phyloP scores from a whole-genome alignment of 2,113 vertebrate genomes.

The Sphyrna mokarran region DNA sequence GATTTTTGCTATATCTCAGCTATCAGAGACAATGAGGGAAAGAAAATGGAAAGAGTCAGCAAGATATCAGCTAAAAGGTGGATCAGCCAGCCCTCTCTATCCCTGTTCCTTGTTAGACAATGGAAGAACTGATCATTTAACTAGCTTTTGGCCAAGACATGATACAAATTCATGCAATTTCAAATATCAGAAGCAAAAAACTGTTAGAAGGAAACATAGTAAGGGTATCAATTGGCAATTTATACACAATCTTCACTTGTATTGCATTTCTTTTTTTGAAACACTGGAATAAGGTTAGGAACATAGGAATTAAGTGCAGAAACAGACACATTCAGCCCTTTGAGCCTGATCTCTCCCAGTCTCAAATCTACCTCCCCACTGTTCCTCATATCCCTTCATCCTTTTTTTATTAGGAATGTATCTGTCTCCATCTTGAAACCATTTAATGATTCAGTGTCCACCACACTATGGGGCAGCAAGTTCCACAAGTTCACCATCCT shows the following conservation, averaged over 20 bases:
- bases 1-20: not conserved
- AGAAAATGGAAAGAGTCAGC: not conserved
- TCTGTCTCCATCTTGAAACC: too few relatives aligned
- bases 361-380: too few relatives aligned
- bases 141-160: not conserved
- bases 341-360: too few relatives aligned
- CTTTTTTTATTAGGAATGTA: too few relatives aligned
- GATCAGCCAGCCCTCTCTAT: not conserved
- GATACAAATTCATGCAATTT: too few relatives aligned
- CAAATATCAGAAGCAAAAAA: not conserved
- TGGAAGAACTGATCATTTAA: not conserved
- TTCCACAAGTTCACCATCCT: too few relatives aligned
- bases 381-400: too few relatives aligned
- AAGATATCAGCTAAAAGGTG: too few relatives aligned
- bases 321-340: too few relatives aligned
- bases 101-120: not conserved
- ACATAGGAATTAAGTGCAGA: too few relatives aligned
- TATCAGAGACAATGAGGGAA: not conserved
- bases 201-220: not conserved
- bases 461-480: too few relatives aligned
- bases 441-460: too few relatives aligned
- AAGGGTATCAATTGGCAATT: not conserved
- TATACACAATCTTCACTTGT: not conserved
- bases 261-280: not conserved
- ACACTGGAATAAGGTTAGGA: not conserved